Evolutionary conservation across 2,113 vertebrate species (phyloP), one percentile per base, ranked within the genome.

Genomic region (Leucopsar rothschildi): DNA sequence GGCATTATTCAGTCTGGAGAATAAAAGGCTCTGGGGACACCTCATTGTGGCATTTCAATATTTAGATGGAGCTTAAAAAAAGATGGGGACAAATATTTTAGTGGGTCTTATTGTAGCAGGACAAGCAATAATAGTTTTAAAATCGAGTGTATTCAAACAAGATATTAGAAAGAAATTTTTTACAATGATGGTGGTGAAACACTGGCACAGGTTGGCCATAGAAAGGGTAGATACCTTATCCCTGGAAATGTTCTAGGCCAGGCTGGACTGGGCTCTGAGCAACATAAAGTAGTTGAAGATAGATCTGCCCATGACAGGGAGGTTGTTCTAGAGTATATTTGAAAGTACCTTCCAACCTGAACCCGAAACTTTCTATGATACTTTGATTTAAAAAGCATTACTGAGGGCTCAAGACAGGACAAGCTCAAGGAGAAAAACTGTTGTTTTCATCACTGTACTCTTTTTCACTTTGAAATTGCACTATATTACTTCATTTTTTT

Each of bases 231-330:
- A 31, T 20, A 10, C 1, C 10, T 7, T 3, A 15, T 16, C 10
- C 11, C 29, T 47, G 27, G 17, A 71, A 76, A 66, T 0, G 1
- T 42, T 71, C 16, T 29, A 45, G 25, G 21, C 60, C 33, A 70
- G 35, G 10, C 7, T 65, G 29, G 21, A 27, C 0, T 10, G 18
- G 50, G 3, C 5, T 45, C 33, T 77, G 24, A 61, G 6, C 9
- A 76, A 22, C 5, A 52, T 42, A 25, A 45, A 28, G 5, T 49
- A 33, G 11, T 24, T 70, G 28, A 80, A 83, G 33, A 44, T 29
- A 17, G 25, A 29, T 12, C 14, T 60, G 16, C 11, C 15, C 10
- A 15, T 56, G 13, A 31, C 33, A 65, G 16, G 12, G 7, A 33
- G 7, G 4, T 45, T 44, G 24, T 6, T 50, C 11, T 20, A 87